Percentiles rank a stretch among this genome's conserved stretches.
These are phyloP conservation scores for Priocnemis perturbator DNA, from an alignment of 2,888 invertebrate genomes.

Conservation along the genomic window DNA sequence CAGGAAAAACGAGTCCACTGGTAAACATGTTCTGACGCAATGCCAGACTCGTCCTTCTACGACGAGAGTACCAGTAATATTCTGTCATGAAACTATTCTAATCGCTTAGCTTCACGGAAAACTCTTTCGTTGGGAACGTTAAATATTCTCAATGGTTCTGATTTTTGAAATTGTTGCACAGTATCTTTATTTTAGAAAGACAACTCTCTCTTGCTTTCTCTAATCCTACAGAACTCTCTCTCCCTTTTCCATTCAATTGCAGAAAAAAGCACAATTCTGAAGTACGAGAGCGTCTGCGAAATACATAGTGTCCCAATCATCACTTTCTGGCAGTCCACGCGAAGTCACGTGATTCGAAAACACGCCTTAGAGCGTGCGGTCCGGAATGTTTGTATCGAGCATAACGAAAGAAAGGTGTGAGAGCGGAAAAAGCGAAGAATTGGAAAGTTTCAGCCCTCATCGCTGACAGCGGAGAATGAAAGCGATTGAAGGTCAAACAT, in stretches of 20 bases:
- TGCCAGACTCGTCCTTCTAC: not conserved
- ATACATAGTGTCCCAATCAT: too few relatives aligned
- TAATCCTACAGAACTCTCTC: too few relatives aligned
- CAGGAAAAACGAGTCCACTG: not conserved
- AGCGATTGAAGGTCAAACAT: not conserved
- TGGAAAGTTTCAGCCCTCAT: not conserved
- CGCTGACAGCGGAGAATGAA: not conserved
- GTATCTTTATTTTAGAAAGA: not conserved
- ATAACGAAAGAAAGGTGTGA: too few relatives aligned
- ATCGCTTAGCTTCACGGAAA: too few relatives aligned
- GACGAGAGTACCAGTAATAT: too few relatives aligned
- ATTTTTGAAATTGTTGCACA: not conserved
- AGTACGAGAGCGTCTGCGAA: too few relatives aligned
- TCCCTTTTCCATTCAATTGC: too few relatives aligned
- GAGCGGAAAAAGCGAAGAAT: too few relatives aligned
- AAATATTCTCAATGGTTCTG: not conserved
- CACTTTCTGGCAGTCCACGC: not conserved
- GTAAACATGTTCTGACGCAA: slow-evolving; percentile 2
- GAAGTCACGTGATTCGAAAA: not conserved
- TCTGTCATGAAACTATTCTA: too few relatives aligned
- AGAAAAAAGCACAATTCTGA: too few relatives aligned
- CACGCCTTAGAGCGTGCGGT: not conserved
- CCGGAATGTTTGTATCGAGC: not conserved
- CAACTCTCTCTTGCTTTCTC: not conserved
- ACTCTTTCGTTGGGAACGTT: too few relatives aligned